Evolutionary conservation across 1,140 invertebrate genomes (phyloP).

Genomic region (Whitmania pigra): DNA sequence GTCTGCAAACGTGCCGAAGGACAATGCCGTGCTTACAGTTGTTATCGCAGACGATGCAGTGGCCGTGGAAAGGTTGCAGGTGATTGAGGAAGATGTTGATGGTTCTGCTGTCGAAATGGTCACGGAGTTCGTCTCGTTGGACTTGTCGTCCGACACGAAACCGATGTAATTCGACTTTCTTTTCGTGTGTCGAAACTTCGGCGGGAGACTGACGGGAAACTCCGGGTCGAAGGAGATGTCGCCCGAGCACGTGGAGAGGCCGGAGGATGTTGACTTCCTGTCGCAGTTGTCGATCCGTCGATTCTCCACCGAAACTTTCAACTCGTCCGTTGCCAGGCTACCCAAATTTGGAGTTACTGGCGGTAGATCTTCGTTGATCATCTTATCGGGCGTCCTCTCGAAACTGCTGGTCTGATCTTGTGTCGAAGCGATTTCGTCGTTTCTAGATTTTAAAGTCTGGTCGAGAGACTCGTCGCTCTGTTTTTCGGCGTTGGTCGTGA

Average conservation of each 20-base stretch:
- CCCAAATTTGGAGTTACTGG: neutral
- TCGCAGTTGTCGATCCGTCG: neutral
- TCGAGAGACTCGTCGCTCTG: neutral
- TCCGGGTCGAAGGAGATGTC: neutral
- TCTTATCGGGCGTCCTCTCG: too few species aligned
- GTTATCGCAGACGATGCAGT: neutral
- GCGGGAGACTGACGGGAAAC: neutral
- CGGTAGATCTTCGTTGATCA: neutral
- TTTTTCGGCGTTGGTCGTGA: neutral
- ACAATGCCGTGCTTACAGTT: neutral
- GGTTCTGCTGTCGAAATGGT: neutral
- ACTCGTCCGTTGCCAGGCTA: neutral
- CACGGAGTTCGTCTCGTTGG: neutral
- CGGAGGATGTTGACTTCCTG: constrained; percentile 12
- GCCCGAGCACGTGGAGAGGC: constrained; percentile 12
- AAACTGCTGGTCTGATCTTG: neutral
- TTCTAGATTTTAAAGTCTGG: neutral
- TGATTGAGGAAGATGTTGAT: neutral
- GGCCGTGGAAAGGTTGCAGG: neutral
- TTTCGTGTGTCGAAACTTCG: constrained; percentile 15
- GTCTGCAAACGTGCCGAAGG: neutral
- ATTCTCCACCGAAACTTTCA: neutral
- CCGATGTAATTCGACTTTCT: constrained; percentile 1
- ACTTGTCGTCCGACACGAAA: constrained; percentile 1
- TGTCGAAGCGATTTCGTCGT: neutral